Evolutionary conservation across 2,113 vertebrate genomes (phyloP), one percentile per base, ranked within the genome.

Genomic region (Onychostoma macrolepis): DNA sequence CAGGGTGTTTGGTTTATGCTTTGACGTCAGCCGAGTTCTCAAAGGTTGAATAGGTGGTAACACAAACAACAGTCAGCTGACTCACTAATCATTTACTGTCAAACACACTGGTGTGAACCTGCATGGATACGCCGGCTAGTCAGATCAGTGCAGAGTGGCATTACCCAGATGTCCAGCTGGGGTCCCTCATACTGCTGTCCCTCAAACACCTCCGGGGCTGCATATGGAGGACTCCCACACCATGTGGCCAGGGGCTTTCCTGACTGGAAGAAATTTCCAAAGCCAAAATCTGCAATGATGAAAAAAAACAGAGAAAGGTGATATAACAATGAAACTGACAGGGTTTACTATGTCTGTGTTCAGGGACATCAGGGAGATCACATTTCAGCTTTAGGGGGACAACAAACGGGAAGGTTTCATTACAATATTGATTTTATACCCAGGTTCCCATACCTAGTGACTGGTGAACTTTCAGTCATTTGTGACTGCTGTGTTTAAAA

Each of bases 101-200:
- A 79, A 53, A 86, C 75, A 86, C 43, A 48, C 43, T 21, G 7
- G 58, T 63, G 56, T 63, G 56, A 71, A 82, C 53, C 4, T 67
- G 58, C 24, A 41, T 19, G 26, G 61, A 67, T 65, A 28, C 6
- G 26, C 15, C 17, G 5, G 21, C 10, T 61, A 15, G 11, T 80
- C 21, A 80, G 17, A 26, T 41, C 1, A 45, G 36, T 15, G 28
- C 10, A 50, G 28, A 83, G 30, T 0, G 11, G 9, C 33, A 36
- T 91, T 96, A 99, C 98, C 98, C 98, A 99, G 89, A 99, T 99
- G 92, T 99, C 98, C 90, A 99, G 96, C 93, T 99, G 98, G 19
- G 98, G 98, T 78, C 98, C 98, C 92, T 99, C 98, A 7, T 99
- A 99, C 75, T 99, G 97, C 89, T 98, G 98, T 45, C 98, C 98